Conservation (phyloP, 2,888 invertebrate species). For the Macropis europaea region DNA sequence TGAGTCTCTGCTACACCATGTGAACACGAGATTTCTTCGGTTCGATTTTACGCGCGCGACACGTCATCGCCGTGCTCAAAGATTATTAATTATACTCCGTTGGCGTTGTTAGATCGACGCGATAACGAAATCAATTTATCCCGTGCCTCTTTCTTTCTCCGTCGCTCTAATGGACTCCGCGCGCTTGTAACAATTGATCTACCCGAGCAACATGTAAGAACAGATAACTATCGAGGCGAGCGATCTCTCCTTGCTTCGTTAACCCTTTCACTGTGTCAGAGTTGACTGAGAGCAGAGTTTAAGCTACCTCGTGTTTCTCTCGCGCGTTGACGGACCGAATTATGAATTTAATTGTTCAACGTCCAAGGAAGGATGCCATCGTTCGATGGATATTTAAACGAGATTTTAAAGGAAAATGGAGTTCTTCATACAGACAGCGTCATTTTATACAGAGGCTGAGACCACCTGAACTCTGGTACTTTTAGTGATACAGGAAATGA, state of each 20-base stretch:
- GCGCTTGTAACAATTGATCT: constrained; percentile 5
- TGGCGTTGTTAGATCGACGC: neutral
- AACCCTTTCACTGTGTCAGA: constrained; percentile 11
- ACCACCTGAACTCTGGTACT: no score
- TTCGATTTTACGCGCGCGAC: constrained; percentile 18
- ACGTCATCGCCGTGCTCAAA: neutral
- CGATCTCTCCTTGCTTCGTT: constrained; percentile 21
- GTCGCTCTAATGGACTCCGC: neutral
- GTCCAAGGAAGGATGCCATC: no score
- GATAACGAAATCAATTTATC: constrained; percentile 33
- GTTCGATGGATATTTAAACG: no score
- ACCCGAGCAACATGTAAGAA: neutral
- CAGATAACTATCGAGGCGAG: constrained; percentile 18
- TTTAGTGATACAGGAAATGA: no score
- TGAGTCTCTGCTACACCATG: no score
- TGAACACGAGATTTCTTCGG: no score
- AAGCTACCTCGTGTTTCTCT: neutral
- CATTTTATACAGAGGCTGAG: no score
- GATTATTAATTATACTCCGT: constrained; percentile 32
- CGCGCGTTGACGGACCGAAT: no score
- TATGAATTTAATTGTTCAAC: no score
- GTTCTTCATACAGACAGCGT: no score
- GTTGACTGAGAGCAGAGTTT: neutral
- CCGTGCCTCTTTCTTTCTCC: neutral
- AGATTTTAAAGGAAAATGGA: no score